Evolutionary conservation across 1,140 invertebrate species (phyloP), one percentile per base, ranked within the genome.

Genomic region (Drosophila parabipectinata): DNA sequence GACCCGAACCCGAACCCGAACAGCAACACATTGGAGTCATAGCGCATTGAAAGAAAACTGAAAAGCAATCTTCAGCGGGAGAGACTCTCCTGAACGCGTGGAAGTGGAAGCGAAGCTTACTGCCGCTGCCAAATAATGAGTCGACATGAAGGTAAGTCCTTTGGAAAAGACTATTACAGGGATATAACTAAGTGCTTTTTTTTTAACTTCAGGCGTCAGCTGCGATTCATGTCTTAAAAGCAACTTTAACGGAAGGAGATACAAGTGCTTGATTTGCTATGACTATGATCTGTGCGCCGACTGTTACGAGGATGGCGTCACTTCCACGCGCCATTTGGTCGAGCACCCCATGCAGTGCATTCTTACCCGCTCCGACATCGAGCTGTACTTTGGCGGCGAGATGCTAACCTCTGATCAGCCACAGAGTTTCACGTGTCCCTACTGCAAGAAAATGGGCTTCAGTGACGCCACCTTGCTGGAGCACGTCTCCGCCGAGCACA

Each of bases 271-370:
- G 92, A 96, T 99, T 84, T 99, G 98, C 93, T 99, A 98, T 93
- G 98, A 99, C 94, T 99, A 99, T 94, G 98, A 99, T 94, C 94
- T 99, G 80, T 99, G 98, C 94, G 96, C 97, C 85, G 95, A 95
- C 84, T 99, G 98, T 93, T 99, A 98, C 93, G 98, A 99, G 92
- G 95, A 96, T 90, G 97, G 98, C 88, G 97, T 97, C 50, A 98
- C 96, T 58, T 98, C 97, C 77, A 97, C 97, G 58, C 95, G 97
- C 79, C 98, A 99, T 93, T 96, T 96, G 71, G 96, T 96, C 81
- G 97, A 99, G 93, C 98, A 99, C 94, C 97, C 98, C 64, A 98
- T 99, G 96, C 98, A 99, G 94, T 99, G 98, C 92, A 99, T 99
- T 89, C 95, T 99, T 79, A 99, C 98, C 81, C 95, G 98, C 94